phyloP scores from a whole-genome alignment of 2,797 vertebrate genomes.

The Margarornis squamiger region DNA sequence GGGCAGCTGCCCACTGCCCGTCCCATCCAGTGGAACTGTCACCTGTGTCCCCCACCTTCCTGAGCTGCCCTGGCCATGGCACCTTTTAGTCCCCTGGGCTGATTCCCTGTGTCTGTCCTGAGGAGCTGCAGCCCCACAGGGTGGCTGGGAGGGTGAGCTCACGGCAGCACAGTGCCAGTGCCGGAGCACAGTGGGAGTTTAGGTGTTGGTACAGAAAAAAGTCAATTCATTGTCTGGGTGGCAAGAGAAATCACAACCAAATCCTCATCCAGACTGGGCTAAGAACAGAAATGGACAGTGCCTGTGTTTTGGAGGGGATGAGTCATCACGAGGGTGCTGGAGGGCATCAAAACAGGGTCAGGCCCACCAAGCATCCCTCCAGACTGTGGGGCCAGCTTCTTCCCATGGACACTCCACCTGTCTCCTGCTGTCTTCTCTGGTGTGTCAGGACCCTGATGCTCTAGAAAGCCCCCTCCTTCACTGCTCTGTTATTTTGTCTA shows the following conservation, averaged over 20 bases:
- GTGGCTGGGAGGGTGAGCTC: not conserved
- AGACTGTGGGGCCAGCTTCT: not conserved
- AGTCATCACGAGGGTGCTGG: not conserved
- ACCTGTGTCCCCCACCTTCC: rapidly evolving
- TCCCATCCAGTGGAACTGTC: not conserved
- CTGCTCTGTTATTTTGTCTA: not conserved
- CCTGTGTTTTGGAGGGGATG: not conserved
- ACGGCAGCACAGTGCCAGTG: rapidly evolving
- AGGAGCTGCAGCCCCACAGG: rapidly evolving
- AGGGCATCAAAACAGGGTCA: not conserved
- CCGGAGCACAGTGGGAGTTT: rapidly evolving
- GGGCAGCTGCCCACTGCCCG: rapidly evolving
- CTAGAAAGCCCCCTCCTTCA: not conserved
- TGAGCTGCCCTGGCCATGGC: rapidly evolving
- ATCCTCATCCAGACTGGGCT: not conserved
- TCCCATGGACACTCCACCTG: rapidly evolving
- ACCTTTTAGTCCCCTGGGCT: rapidly evolving
- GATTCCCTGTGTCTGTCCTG: not conserved
- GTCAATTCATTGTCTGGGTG: not conserved
- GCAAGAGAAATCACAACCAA: not conserved
- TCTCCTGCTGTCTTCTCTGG: not conserved
- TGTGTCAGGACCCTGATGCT: not conserved
- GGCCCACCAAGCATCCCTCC: not conserved
- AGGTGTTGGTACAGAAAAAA: not conserved
- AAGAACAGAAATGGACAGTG: not conserved